Conservation (phyloP, 2,888 invertebrate species). For the Erpobdella octoculata region DNA sequence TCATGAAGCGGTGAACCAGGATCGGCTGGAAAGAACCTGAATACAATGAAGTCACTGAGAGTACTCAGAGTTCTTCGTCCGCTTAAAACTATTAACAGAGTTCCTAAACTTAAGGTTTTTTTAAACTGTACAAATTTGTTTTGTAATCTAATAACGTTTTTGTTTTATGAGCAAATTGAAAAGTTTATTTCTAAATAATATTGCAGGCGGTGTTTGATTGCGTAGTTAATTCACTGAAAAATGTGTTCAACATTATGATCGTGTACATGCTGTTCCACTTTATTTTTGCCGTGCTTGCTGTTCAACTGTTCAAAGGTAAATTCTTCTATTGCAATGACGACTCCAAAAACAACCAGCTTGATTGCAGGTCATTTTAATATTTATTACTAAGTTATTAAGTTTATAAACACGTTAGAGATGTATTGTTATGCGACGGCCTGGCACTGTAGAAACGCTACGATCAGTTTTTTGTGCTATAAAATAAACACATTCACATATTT, state of each 20-base stretch:
- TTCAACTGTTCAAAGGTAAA: slow-evolving; percentile 98
- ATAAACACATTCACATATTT: no score
- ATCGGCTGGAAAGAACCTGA: slow-evolving; percentile 67
- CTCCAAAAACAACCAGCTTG: slow-evolving; percentile 84
- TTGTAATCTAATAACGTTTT: not conserved
- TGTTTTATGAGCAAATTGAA: not conserved
- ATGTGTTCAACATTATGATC: slow-evolving; percentile 99
- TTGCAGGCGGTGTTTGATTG: slow-evolving; percentile 96
- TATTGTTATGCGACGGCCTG: no score
- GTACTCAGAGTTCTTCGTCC: slow-evolving; percentile 97
- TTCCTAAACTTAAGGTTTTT: slow-evolving; percentile 83
- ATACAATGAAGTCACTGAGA: slow-evolving; percentile 97
- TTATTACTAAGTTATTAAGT: no score
- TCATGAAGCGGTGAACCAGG: slow-evolving; percentile 42
- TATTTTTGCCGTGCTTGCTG: slow-evolving; percentile 99
- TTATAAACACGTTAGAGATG: no score
- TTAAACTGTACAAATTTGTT: not conserved
- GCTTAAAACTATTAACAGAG: slow-evolving; percentile 98
- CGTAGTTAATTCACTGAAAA: slow-evolving; percentile 99
- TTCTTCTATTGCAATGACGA: slow-evolving; percentile 97
- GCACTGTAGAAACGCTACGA: no score
- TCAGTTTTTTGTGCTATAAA: no score
- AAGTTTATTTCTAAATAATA: not conserved
- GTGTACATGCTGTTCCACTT: slow-evolving; percentile 96
- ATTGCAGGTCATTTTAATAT: slow-evolving; percentile 98